Conservation (phyloP, 2,888 invertebrate species). For the Hirtodrosophila duncani region DNA sequence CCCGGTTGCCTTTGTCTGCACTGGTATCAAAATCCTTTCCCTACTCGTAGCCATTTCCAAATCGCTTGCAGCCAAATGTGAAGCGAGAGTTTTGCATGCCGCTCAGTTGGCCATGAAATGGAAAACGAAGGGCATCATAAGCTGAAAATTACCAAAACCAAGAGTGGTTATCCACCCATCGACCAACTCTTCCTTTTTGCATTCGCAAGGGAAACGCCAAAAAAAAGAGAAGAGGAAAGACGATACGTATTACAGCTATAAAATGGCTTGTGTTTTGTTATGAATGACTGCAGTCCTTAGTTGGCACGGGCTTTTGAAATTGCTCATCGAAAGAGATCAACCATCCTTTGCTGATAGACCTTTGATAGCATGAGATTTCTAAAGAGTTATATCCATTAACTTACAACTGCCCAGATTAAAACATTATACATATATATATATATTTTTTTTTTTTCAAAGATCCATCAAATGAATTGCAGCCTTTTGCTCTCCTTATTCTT, state of each 20-base stretch:
- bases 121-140: constrained; percentile 54
- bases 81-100: constrained; percentile 42
- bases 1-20: constrained; percentile 5
- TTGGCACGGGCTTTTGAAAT: constrained; percentile 5
- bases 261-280: constrained; percentile 26
- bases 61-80: constrained; percentile 28
- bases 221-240: constrained; percentile 33
- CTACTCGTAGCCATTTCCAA: constrained; percentile 6
- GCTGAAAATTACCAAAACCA: constrained; percentile 50
- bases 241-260: constrained; percentile 35
- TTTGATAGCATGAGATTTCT: neutral
- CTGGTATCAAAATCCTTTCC: constrained; percentile 10
- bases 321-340: neutral
- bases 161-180: constrained; percentile 1
- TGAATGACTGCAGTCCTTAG: constrained; percentile 27
- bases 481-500: no score
- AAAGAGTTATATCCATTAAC: no score
- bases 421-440: no score
- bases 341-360: neutral
- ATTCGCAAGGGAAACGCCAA: constrained; percentile 3
- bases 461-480: no score
- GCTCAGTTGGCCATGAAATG: constrained; percentile 59
- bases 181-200: neutral
- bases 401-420: no score
- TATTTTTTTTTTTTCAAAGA: no score